A percentile compares a stretch with the other conserved stretches of the same genome.
These are phyloP conservation scores for Ostrea edulis DNA, from an alignment of 1,140 invertebrate genomes.

Conservation along the genomic window DNA sequence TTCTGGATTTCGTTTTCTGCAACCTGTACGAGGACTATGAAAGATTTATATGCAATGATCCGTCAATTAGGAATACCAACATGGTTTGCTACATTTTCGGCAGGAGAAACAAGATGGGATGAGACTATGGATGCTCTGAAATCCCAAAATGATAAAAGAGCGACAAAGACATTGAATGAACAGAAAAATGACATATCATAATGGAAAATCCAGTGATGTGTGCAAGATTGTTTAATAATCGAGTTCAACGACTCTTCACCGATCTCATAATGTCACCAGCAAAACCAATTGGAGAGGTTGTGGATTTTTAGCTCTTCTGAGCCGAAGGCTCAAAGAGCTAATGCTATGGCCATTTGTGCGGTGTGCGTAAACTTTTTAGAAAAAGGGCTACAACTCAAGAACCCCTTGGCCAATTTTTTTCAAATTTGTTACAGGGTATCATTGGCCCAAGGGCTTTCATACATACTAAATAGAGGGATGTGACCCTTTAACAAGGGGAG, in stretches of 20 bases:
- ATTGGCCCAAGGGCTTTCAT: too few species aligned
- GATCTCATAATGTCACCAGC: slow-evolving; percentile 39
- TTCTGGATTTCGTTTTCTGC: slow-evolving; percentile 56
- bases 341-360: too few species aligned
- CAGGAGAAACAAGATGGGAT: slow-evolving; percentile 56
- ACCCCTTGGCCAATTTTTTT: too few species aligned
- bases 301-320: too few species aligned
- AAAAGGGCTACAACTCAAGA: too few species aligned
- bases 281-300: slow-evolving; percentile 57
- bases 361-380: too few species aligned
- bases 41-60: slow-evolving; percentile 64
- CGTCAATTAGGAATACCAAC: slow-evolving; percentile 59
- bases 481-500: too few species aligned
- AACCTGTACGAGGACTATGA: slow-evolving; percentile 52
- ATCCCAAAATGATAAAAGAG: slow-evolving; percentile 40
- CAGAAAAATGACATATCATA: slow-evolving; percentile 52
- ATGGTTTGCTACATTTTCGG: slow-evolving; percentile 55
- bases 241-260: slow-evolving; percentile 48
- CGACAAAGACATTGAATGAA: slow-evolving; percentile 52
- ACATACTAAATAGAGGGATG: too few species aligned
- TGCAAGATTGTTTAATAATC: slow-evolving; percentile 47
- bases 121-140: not conserved
- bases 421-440: too few species aligned
- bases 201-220: slow-evolving; percentile 44
- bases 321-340: slow-evolving; percentile 78